Evolutionary conservation across 2,888 invertebrate species (phyloP).

Genomic region (Busseola fusca): DNA sequence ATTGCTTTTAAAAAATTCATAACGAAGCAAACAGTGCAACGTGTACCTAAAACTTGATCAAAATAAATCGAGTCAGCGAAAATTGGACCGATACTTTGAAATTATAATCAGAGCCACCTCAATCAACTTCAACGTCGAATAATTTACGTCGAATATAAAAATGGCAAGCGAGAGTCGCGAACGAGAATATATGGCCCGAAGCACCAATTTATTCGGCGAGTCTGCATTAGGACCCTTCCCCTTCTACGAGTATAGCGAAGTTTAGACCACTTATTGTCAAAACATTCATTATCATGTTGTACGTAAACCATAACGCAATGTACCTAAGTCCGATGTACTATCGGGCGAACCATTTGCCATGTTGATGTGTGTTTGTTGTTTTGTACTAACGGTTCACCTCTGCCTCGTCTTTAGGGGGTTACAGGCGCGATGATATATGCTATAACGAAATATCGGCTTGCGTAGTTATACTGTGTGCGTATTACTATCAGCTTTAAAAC

Average conservation of each 20-base stretch:
- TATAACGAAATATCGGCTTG: no score
- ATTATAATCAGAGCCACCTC: constrained; percentile 50
- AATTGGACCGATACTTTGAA: constrained; percentile 42
- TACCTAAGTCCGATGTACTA: no score
- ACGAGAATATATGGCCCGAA: background rate
- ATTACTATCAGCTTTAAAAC: no score
- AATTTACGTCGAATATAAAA: constrained; percentile 47
- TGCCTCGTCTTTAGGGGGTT: no score
- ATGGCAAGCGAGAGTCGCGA: constrained; percentile 7
- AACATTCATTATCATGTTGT: no score
- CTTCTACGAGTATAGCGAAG: no score
- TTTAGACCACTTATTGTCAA: background rate
- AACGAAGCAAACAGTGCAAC: constrained; percentile 7
- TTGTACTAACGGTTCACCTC: no score
- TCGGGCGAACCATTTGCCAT: no score
- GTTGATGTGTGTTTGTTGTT: no score
- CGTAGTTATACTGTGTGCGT: no score
- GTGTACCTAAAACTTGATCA: constrained; percentile 21
- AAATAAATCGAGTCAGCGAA: constrained; percentile 31
- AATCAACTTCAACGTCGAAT: constrained; percentile 46
- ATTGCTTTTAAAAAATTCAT: background rate
- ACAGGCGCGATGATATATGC: no score
- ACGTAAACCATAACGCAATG: no score
- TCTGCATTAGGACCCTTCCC: background rate
- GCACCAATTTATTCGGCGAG: background rate